Base-by-base conservation (phyloP, 2,797 vertebrate species). In the Cercopithecus hamlyni region DNA sequence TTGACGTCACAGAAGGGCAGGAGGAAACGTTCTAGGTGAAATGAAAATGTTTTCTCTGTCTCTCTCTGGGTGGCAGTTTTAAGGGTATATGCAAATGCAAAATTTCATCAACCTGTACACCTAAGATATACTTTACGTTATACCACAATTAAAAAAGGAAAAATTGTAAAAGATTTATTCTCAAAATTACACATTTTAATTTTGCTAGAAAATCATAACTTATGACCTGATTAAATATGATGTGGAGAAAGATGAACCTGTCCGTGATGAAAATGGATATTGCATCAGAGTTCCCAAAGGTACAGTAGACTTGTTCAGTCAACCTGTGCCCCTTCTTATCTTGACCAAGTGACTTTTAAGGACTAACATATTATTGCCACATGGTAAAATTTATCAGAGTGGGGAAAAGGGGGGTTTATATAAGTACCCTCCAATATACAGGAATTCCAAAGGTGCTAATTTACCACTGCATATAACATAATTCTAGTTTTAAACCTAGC, bases 181-280 rank as follows among this genome's bases (percentile, higher is more conserved):
- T 98, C 86, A 95, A 96, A 24, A n/a, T 92, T 1, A 92, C 87
- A 70, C 58, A 22, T 97, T 96, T 97, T 98, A 88, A 97, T 98
- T 97, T 97, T 96, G 83, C 64, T 95, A 99, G 99, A 98, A 98
- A 98, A 2, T 87, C 2, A 1, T 8, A 85, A 13, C 17, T 0
- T 99, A 99, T 33, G 98, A 99, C 20, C 98, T 99, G 73, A 99
- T 99, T 97, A 99, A 99, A 97, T 99, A 99, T 12, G 99, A 99
- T 58, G 98, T 99, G 90, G 99, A 99, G 97, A 99, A 98, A 97
- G 99, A 99, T 88, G 99, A 99, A 93, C 99, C 99, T 0, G 96
- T 99, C 79, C 98, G 98, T 97, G 98, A 99, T 98, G 98, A 98
- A 96, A 98, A 98, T 96, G 99, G 99, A 84, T 99, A 99, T 90